phyloP scores from a whole-genome alignment of 2,113 vertebrate species.

The Andinoacara biseriatus region DNA sequence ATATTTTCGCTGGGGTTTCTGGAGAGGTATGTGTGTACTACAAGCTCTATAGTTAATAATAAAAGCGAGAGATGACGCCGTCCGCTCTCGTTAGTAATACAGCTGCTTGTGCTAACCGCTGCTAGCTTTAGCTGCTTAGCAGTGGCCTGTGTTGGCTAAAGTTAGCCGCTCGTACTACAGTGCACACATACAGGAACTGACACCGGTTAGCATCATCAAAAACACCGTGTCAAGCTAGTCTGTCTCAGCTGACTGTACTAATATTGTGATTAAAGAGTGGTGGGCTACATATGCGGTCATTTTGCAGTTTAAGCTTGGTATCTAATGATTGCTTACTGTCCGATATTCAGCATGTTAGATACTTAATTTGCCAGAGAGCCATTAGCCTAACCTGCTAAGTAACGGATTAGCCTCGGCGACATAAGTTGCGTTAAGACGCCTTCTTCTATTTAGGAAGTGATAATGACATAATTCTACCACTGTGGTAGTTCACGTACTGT shows the following conservation, averaged over 20 bases:
- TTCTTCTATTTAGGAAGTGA: neutral
- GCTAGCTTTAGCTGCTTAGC: conserved; percentile 39
- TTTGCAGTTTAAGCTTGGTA: neutral
- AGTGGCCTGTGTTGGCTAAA: conserved; percentile 45
- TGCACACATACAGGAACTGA: neutral
- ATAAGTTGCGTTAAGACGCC: conserved; percentile 1
- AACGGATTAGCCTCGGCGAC: conserved; percentile 34
- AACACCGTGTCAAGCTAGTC: neutral
- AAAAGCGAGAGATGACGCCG: neutral
- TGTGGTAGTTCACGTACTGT: neutral
- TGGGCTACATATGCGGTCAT: neutral
- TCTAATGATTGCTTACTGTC: neutral
- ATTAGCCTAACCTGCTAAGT: neutral
- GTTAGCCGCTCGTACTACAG: conserved; percentile 8
- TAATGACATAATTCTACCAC: neutral
- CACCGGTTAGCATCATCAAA: neutral
- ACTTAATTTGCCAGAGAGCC: neutral
- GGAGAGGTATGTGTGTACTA: conserved; percentile 64
- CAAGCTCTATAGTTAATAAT: neutral
- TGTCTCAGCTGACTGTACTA: neutral
- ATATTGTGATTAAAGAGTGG: neutral
- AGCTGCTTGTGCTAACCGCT: neutral
- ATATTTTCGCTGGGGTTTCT: conserved; percentile 48
- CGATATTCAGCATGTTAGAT: neutral
- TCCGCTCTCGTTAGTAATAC: neutral